Evolutionary conservation across 1,140 invertebrate species (phyloP).

Genomic region (Caenorhabditis tropicalis): DNA sequence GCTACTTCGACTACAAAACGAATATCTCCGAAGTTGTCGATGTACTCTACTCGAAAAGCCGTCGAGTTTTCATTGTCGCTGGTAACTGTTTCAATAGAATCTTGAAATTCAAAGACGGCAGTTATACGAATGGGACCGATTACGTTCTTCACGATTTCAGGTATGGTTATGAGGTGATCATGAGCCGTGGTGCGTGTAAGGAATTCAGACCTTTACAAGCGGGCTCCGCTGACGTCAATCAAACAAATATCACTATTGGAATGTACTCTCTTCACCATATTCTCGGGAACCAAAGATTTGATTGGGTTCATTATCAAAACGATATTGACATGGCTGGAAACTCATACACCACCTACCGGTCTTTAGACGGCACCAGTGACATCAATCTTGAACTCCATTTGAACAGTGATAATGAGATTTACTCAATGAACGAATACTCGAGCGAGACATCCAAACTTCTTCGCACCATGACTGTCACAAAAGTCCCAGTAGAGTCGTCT

Average conservation of each 20-base stretch:
- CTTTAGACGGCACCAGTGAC: neutral
- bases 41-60: neutral
- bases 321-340: neutral
- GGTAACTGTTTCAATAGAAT: neutral
- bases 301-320: neutral
- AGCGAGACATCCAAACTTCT: neutral
- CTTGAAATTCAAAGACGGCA: neutral
- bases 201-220: neutral
- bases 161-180: neutral
- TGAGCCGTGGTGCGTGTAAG: neutral
- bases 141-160: constrained; percentile 9
- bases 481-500: neutral
- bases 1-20: neutral
- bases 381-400: neutral
- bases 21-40: neutral
- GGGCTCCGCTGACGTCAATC: neutral
- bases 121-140: neutral
- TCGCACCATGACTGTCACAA: neutral
- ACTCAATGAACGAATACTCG: neutral
- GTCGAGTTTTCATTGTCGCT: neutral
- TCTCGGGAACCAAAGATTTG: neutral
- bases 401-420: neutral
- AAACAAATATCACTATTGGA: neutral
- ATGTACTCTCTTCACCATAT: neutral
- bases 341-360: neutral